Conservation (phyloP, 2,797 vertebrate species). For the Pseudochirops cupreus region DNA sequence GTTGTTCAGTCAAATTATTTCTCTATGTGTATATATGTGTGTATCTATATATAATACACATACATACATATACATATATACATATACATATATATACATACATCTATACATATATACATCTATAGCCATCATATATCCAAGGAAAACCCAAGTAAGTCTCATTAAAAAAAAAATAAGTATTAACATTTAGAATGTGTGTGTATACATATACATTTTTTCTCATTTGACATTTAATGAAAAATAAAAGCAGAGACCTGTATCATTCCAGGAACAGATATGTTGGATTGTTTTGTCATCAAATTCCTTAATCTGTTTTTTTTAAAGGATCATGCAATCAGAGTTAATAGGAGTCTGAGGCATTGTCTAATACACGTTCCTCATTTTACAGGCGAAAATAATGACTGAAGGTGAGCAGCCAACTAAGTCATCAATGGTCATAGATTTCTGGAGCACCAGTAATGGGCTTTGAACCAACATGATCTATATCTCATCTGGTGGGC, state of each 20-base stretch:
- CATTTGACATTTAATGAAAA: constrained; percentile 68
- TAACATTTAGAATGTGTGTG: constrained; percentile 65
- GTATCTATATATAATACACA: too few species aligned
- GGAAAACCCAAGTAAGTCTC: constrained; percentile 68
- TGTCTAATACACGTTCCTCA: not conserved
- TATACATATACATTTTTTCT: constrained; percentile 58
- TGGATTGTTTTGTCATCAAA: constrained; percentile 77
- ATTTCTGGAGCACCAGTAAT: not conserved
- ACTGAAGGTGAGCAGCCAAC: not conserved
- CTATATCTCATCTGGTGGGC: not conserved
- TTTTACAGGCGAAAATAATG: constrained; percentile 28
- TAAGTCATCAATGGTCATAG: constrained; percentile 18
- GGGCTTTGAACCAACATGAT: not conserved
- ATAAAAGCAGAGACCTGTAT: constrained; percentile 74
- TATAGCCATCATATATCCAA: constrained; percentile 74
- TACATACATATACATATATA: too few species aligned
- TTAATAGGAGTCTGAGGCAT: not conserved
- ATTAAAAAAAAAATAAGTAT: constrained; percentile 49
- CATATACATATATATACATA: too few species aligned
- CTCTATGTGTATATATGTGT: not conserved
- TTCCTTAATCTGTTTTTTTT: constrained; percentile 70
- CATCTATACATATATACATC: not conserved
- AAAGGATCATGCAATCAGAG: not conserved
- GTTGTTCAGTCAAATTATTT: not conserved
- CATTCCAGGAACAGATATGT: not conserved